Base-by-base conservation (phyloP, 30 jellyfish, hydroid and myxozoan species). In the Morbakka virulenta region DNA sequence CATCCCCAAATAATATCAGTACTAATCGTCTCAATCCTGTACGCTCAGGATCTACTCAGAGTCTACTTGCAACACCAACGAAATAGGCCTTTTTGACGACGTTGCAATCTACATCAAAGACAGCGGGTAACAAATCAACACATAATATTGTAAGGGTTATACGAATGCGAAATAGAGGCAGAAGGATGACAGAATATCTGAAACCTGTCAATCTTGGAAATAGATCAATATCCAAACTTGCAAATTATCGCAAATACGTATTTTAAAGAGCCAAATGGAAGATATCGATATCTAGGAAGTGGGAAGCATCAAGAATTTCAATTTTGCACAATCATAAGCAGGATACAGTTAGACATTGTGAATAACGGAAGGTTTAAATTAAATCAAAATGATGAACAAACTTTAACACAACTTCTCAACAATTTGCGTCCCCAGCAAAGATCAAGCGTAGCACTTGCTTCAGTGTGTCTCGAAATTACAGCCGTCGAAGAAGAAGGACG, bases 1-100 rank as follows among this genome's bases (percentile, higher is more conserved):
- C 77, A 35, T 14, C 41, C 31, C 83, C 83, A 11, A 25, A 48
- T 24, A 6, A 41, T 17, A 12, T 71, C 77, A 30, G 71, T 6
- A 6, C 83, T 71, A 73, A 71, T 64, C 41, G 73, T 14, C 47
- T 71, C 4, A 71, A 71, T 26, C 77, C 49, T 35, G 83, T 71
- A 24, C 22, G 47, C 6, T 33, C 3, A 22, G 22, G 83, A 21
- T 71, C 83, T 6, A 36, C 14, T 33, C 71, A 17, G 47, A 11
- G n/a, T 22, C 77, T 28, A 30, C 49, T 25, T 35, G 49, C 28
- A 71, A 41, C 2, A 71, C 28, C 47, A 71, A 71, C 47, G 73
- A 71, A 47, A 28, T 71, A 35, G 77, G 47, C 14, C 68, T 36
- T 12, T 71, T 71, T 47, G 83, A 71, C 49, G 83, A 71, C 28